A percentile compares a stretch with the other conserved stretches of the same genome.
Evolutionary conservation across 2,888 invertebrate species (phyloP).

Genomic region (Diarsia dahlii): DNA sequence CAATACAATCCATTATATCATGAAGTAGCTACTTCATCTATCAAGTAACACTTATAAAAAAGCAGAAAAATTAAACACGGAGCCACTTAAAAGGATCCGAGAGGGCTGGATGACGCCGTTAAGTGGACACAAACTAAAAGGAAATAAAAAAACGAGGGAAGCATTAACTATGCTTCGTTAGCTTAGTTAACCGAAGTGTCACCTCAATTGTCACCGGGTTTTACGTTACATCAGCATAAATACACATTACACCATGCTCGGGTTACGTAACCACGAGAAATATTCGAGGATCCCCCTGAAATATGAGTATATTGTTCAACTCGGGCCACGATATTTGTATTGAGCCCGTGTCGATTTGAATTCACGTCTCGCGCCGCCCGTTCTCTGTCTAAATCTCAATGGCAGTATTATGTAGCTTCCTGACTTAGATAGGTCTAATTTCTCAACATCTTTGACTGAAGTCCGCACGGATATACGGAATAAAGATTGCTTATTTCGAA

Average conservation of each 20-base stretch:
- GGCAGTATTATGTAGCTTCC: conserved; percentile 62
- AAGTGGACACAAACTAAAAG: conserved; percentile 61
- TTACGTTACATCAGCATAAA: conserved; percentile 63
- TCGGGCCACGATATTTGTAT: conserved; percentile 71
- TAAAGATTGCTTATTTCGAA: conserved; percentile 39
- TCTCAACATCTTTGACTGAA: conserved; percentile 59
- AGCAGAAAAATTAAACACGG: conserved; percentile 34
- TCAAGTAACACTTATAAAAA: conserved; percentile 25
- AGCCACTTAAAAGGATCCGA: conserved; percentile 46
- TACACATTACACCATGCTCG: conserved; percentile 60
- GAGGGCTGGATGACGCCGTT: conserved; percentile 52
- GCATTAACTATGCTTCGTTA: conserved; percentile 64
- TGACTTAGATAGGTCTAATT: conserved; percentile 69
- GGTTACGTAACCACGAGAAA: conserved; percentile 65
- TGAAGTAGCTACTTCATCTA: background rate
- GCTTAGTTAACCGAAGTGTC: conserved; percentile 64
- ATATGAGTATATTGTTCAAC: conserved; percentile 75
- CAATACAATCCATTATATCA: background rate
- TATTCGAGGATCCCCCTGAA: conserved; percentile 70
- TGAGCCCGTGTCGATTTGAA: conserved; percentile 74
- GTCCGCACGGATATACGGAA: conserved; percentile 27
- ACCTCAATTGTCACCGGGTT: conserved; percentile 60
- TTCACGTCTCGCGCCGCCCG: conserved; percentile 73
- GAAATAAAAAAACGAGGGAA: conserved; percentile 57
- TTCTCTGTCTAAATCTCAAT: conserved; percentile 73